Evolutionary conservation across 1,140 invertebrate species (phyloP).

Genomic region (Campoletis sonorensis): DNA sequence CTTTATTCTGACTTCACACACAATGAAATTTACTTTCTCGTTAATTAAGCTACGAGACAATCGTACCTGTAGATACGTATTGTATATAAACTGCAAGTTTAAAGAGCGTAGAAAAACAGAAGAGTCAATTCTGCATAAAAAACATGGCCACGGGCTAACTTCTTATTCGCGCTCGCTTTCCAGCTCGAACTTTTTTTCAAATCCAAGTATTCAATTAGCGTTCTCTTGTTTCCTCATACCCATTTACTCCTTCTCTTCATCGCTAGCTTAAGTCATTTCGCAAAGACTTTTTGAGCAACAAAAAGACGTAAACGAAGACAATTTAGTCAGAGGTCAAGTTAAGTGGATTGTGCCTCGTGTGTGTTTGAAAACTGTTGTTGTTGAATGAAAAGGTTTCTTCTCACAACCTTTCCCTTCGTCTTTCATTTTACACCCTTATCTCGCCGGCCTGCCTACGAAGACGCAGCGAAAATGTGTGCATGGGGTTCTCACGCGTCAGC

Average conservation of each 20-base stretch:
- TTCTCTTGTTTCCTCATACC: constrained; percentile 24
- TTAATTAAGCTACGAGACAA: no score
- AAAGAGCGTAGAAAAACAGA: no score
- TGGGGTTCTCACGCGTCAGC: constrained; percentile 40
- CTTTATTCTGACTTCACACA: no score
- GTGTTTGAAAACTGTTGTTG: not conserved
- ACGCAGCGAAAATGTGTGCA: not conserved
- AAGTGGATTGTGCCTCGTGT: not conserved
- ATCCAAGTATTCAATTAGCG: constrained; percentile 48
- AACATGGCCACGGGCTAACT: constrained; percentile 24
- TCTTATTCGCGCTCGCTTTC: constrained; percentile 39
- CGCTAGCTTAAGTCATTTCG: not conserved
- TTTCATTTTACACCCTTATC: not conserved
- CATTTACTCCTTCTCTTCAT: not conserved
- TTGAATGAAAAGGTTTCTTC: not conserved
- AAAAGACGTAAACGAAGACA: not conserved
- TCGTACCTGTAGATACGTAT: no score
- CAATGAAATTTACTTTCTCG: no score
- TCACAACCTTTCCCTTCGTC: not conserved
- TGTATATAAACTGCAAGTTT: no score
- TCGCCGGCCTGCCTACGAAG: no score
- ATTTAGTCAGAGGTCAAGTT: not conserved
- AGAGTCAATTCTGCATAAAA: not conserved
- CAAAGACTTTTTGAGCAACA: not conserved
- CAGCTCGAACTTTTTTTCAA: constrained; percentile 26